phyloP scores from a whole-genome alignment of 2,888 invertebrate species.

The Cynaeus angustus region DNA sequence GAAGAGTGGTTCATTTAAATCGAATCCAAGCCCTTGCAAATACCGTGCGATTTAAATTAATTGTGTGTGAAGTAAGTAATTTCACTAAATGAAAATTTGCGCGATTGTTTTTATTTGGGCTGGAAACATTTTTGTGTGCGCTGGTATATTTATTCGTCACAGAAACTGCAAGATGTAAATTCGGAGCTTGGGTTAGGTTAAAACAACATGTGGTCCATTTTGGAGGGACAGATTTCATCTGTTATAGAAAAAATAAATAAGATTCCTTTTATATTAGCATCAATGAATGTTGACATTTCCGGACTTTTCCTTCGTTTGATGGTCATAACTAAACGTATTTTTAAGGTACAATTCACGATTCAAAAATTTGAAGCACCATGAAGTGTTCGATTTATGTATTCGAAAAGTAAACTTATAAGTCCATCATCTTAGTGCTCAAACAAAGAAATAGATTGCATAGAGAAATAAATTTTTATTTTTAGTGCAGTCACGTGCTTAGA shows the following conservation, averaged over 20 bases:
- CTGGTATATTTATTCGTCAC: slow-evolving; percentile 40
- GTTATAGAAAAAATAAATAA: slow-evolving; percentile 50
- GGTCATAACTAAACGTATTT: not conserved
- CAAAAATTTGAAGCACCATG: slow-evolving; percentile 16
- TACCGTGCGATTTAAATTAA: no score
- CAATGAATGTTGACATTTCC: slow-evolving; percentile 49
- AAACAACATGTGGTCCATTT: slow-evolving; percentile 53
- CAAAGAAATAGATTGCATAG: slow-evolving; percentile 36
- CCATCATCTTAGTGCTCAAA: slow-evolving; percentile 23
- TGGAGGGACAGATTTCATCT: slow-evolving; percentile 50
- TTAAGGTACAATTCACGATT: not conserved
- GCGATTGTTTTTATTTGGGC: no score
- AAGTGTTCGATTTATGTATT: not conserved
- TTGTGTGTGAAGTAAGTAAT: no score
- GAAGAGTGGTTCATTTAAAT: no score
- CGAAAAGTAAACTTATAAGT: slow-evolving; percentile 5
- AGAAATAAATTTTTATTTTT: slow-evolving; percentile 48
- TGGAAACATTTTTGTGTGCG: slow-evolving; percentile 21
- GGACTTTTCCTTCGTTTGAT: slow-evolving; percentile 12
- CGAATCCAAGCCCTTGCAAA: no score
- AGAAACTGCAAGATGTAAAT: slow-evolving; percentile 50
- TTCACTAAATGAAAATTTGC: no score
- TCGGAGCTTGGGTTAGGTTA: slow-evolving; percentile 43
- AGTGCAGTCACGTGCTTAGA: slow-evolving; percentile 48
- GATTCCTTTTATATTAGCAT: slow-evolving; percentile 50